These are phyloP conservation scores for Plecotus auritus DNA, from an alignment of 2,113 vertebrate species.

Conservation along the genomic window DNA sequence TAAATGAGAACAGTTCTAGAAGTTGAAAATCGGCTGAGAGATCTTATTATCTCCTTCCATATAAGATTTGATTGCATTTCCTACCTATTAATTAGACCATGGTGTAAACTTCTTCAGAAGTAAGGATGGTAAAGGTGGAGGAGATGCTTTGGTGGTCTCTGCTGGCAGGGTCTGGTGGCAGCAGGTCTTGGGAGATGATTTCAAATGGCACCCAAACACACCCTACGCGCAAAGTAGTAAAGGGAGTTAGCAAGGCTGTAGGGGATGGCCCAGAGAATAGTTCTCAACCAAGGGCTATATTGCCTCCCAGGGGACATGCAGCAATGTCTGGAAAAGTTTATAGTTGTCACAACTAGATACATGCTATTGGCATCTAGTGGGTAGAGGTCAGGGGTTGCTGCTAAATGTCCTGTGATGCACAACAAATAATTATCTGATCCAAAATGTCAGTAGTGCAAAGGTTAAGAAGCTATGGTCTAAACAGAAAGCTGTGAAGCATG, in stretches of 20 bases:
- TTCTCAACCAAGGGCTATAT: background rate
- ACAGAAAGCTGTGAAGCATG: background rate
- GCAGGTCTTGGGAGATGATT: background rate
- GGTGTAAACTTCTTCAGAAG: background rate
- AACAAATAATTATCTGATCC: background rate
- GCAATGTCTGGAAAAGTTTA: background rate
- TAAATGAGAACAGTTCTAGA: background rate
- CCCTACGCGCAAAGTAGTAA: background rate
- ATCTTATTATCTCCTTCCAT: too few species aligned
- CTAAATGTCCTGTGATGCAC: background rate
- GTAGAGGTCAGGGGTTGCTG: background rate
- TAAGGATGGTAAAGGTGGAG: background rate
- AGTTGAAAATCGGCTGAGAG: background rate
- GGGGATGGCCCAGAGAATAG: background rate
- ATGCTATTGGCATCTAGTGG: background rate
- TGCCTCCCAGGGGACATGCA: background rate
- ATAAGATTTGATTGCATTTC: background rate
- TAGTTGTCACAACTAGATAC: background rate
- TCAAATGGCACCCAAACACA: background rate
- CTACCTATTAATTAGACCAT: background rate
- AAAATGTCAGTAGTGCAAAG: background rate
- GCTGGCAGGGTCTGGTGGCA: background rate
- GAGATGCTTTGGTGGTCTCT: background rate
- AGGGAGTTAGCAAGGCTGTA: background rate
- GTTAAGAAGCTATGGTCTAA: background rate